Conservation (phyloP, 2,113 vertebrate genomes). For the Hyperoodon ampullatus region DNA sequence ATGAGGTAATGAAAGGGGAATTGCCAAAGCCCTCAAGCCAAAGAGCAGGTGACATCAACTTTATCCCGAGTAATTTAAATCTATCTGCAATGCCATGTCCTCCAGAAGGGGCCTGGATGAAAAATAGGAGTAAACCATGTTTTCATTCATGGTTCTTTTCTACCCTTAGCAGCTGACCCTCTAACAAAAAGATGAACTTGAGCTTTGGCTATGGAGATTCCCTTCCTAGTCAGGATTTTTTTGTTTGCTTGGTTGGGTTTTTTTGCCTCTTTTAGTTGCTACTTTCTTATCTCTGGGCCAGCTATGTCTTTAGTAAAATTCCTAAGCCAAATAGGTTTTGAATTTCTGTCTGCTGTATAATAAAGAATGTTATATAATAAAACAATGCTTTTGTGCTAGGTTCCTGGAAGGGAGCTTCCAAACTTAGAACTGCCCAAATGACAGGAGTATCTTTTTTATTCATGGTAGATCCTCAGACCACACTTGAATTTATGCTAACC, state of each 20-base stretch:
- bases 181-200: conserved; percentile 1
- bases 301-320: conserved; percentile 3
- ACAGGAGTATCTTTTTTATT: neutral
- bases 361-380: neutral
- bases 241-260: neutral
- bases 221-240: neutral
- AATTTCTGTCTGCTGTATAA: conserved; percentile 13
- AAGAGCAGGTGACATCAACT: conserved; percentile 36
- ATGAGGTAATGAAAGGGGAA: conserved; percentile 68
- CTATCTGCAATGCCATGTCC: neutral
- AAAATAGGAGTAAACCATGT: neutral
- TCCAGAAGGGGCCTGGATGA: conserved; percentile 1
- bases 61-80: conserved; percentile 19
- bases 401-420: neutral
- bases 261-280: neutral
- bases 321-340: neutral
- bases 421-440: neutral
- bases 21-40: conserved; percentile 55
- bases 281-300: neutral
- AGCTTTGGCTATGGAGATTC: neutral
- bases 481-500: neutral
- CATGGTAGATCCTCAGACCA: neutral
- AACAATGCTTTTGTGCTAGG: neutral
- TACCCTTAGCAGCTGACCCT: neutral
- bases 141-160: neutral